Evolutionary conservation across 2,797 vertebrate genomes (phyloP).

Genomic region (Hylomyscus alleni): DNA sequence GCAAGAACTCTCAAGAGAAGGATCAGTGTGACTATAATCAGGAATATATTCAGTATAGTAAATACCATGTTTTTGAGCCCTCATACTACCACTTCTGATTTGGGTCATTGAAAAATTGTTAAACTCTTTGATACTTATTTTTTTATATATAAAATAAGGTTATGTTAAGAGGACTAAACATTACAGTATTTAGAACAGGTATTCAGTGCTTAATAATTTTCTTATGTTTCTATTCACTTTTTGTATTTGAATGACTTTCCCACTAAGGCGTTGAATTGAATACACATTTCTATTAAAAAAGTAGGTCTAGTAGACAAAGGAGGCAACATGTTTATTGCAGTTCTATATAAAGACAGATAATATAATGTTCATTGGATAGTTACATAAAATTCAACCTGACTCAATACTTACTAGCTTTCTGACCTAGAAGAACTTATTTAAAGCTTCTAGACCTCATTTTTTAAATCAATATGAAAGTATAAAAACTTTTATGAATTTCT

Average conservation of each 20-base stretch:
- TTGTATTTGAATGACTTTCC: background rate
- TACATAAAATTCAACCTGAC: background rate
- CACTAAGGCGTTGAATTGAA: slow-evolving; percentile 21
- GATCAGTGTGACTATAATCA: background rate
- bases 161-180: background rate
- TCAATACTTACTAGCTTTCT: slow-evolving; percentile 35
- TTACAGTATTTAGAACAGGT: background rate
- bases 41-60: background rate
- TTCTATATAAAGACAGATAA: background rate
- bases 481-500: background rate
- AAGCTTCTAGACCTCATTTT: background rate
- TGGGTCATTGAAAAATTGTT: background rate
- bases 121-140: slow-evolving; percentile 1
- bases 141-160: background rate
- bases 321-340: background rate
- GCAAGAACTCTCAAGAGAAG: background rate
- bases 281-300: background rate
- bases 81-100: background rate
- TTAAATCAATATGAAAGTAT: background rate
- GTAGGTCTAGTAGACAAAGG: background rate
- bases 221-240: background rate
- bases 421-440: background rate
- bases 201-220: background rate
- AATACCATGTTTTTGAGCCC: background rate
- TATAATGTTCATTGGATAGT: background rate